These are phyloP conservation scores for Artibeus lituratus DNA, from an alignment of 2,797 vertebrate genomes.

Conservation along the genomic window DNA sequence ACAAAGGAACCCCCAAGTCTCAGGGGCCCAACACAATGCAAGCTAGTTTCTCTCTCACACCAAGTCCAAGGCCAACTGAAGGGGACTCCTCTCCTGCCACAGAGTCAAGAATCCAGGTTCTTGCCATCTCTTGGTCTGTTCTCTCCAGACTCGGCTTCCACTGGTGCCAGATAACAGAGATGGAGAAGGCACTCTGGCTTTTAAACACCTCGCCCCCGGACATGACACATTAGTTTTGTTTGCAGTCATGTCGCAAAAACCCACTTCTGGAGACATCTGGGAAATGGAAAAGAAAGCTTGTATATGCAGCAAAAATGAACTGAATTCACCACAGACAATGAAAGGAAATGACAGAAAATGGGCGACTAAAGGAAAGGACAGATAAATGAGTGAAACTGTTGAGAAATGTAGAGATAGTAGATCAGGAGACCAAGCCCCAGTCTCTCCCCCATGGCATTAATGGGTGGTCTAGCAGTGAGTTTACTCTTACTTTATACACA, in stretches of 20 bases:
- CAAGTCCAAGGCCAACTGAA: not conserved
- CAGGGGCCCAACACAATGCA: not conserved
- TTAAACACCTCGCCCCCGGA: not conserved
- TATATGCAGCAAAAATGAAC: not conserved
- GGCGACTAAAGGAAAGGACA: not conserved
- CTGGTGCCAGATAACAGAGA: not conserved
- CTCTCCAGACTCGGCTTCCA: not conserved
- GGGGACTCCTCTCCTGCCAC: not conserved
- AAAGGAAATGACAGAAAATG: not conserved
- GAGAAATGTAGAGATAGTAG: not conserved
- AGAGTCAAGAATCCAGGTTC: not conserved
- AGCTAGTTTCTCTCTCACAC: not conserved
- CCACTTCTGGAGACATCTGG: not conserved
- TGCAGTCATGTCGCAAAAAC: not conserved
- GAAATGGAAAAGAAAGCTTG: not conserved
- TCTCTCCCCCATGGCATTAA: not conserved
- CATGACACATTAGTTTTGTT: not conserved
- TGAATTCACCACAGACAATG: not conserved
- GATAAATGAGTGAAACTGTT: not conserved
- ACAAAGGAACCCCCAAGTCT: not conserved
- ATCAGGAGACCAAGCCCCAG: not conserved
- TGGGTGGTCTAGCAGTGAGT: not conserved
- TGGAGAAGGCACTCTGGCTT: not conserved
- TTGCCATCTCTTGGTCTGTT: not conserved
- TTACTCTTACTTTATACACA: constrained; percentile 30